Conservation (phyloP, 2,797 vertebrate species). For the Echiichthys vipera region DNA sequence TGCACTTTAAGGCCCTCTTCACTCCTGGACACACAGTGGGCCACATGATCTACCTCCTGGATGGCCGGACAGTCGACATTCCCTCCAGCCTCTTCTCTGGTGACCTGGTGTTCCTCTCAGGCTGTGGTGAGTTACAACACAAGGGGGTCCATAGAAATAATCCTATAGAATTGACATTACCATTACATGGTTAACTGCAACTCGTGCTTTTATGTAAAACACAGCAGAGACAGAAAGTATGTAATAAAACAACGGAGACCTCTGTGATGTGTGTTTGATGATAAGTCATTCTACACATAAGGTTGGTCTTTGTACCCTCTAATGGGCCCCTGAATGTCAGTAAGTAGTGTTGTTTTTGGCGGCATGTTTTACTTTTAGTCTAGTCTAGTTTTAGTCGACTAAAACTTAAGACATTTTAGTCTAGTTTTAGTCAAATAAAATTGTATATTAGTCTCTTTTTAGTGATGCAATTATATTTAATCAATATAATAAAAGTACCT, state of each 20-base stretch:
- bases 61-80: conserved; percentile 83
- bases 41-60: conserved; percentile 95
- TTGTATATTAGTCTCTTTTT: too few species aligned
- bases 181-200: neutral
- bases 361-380: too few species aligned
- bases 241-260: neutral
- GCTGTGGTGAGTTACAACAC: conserved; percentile 89
- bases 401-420: too few species aligned
- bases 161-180: neutral
- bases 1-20: conserved; percentile 91
- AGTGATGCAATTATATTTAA: too few species aligned
- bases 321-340: too few species aligned
- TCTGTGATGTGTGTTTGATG: neutral
- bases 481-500: too few species aligned
- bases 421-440: too few species aligned
- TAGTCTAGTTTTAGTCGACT: too few species aligned
- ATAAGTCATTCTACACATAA: neutral
- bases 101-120: conserved; percentile 96
- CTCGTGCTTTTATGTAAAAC: neutral
- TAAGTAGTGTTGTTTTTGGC: too few species aligned
- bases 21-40: conserved; percentile 97
- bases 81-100: conserved; percentile 97
- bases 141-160: neutral
- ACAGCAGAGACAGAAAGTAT: neutral
- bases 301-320: neutral